Conservation (phyloP, 2,888 invertebrate genomes). For the Machimus atricapillus region DNA sequence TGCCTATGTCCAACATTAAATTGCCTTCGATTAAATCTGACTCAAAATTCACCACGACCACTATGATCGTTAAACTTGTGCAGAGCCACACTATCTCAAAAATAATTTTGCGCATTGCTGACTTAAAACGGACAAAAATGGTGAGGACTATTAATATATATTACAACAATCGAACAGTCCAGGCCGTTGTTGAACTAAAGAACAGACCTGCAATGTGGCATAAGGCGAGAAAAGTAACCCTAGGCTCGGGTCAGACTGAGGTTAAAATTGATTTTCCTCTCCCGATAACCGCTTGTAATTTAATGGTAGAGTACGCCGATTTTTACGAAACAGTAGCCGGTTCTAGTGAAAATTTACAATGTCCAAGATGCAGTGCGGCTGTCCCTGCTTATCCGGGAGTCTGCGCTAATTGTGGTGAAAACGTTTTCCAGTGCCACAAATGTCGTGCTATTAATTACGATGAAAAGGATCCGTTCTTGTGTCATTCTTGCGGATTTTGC, state of each 20-base stretch:
- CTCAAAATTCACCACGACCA: conserved; percentile 97
- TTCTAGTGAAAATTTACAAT: conserved; percentile 92
- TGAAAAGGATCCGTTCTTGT: conserved; percentile 98
- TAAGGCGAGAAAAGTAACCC: conserved; percentile 89
- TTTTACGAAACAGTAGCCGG: conserved; percentile 95
- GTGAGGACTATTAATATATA: conserved; percentile 94
- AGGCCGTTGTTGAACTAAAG: conserved; percentile 96
- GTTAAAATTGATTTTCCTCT: conserved; percentile 96
- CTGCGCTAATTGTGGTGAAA: conserved; percentile 85
- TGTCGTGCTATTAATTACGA: conserved; percentile 99
- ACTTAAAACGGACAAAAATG: conserved; percentile 97
- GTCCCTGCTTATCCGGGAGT: conserved; percentile 98
- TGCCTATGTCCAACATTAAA: conserved; percentile 89
- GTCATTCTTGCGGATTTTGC: conserved; percentile 98
- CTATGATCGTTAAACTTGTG: conserved; percentile 95
- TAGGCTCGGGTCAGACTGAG: conserved; percentile 92
- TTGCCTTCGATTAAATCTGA: conserved; percentile 93
- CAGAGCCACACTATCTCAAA: conserved; percentile 95
- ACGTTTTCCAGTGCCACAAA: conserved; percentile 99
- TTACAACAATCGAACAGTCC: conserved; percentile 95
- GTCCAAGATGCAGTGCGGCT: conserved; percentile 94
- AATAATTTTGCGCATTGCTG: conserved; percentile 90
- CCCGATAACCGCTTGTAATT: conserved; percentile 96
- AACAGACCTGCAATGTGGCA: conserved; percentile 97
- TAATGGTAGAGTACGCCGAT: conserved; percentile 98